Conservation (phyloP, 2,113 vertebrate species). For the Dasypus novemcinctus region DNA sequence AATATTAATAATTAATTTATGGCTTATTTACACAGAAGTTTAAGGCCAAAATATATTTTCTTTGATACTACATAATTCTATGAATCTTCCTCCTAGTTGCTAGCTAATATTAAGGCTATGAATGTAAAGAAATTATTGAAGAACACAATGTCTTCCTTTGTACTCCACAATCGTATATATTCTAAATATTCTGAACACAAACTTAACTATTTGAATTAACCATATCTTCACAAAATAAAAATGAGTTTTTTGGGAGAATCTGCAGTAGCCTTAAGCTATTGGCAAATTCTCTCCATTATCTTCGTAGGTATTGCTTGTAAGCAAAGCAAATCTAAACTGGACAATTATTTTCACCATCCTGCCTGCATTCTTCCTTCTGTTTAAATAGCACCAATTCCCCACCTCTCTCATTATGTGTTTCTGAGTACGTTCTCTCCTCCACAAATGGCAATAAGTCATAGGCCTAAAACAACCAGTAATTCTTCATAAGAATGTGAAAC, state of each 20-base stretch:
- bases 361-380: neutral
- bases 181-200: neutral
- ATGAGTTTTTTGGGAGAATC: neutral
- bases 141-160: neutral
- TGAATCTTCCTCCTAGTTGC: neutral
- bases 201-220: neutral
- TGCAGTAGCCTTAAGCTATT: neutral
- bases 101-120: neutral
- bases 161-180: neutral
- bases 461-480: neutral
- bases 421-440: neutral
- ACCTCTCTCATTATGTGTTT: neutral
- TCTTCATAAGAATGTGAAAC: neutral
- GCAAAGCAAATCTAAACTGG: neutral
- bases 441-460: neutral
- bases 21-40: neutral
- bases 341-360: neutral
- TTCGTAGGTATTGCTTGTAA: neutral
- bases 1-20: constrained; percentile 11
- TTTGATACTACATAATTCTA: neutral
- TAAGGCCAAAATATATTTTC: neutral
- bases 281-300: neutral
- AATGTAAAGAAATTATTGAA: neutral
- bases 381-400: neutral
- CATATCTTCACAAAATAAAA: neutral